These are phyloP conservation scores for Emberiza fucata DNA, from an alignment of 2,113 vertebrate genomes.

Conservation along the genomic window DNA sequence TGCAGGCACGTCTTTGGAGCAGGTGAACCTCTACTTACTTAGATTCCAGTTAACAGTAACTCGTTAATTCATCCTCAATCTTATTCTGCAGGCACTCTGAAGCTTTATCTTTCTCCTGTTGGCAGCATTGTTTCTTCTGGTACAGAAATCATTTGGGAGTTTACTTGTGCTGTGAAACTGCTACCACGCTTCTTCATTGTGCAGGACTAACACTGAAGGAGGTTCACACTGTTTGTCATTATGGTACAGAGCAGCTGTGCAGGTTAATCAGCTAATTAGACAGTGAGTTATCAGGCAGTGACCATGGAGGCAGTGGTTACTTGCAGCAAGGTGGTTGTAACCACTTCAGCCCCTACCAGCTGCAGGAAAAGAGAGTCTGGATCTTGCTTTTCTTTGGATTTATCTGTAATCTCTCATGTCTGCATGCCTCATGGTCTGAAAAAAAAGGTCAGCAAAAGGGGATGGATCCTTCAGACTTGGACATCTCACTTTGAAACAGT, in stretches of 20 bases:
- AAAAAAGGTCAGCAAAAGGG: neutral
- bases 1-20: accelerated
- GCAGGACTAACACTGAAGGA: neutral
- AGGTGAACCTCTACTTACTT: neutral
- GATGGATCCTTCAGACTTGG: neutral
- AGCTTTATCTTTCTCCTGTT: neutral
- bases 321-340: neutral
- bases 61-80: neutral
- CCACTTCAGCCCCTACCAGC: neutral
- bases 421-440: neutral
- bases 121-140: neutral
- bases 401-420: neutral
- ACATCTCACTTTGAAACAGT: neutral
- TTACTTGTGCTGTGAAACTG: neutral
- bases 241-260: neutral
- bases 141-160: neutral
- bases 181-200: neutral
- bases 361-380: neutral
- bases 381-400: neutral
- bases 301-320: neutral
- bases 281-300: neutral
- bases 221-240: neutral
- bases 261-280: neutral
- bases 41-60: neutral
- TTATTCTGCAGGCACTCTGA: neutral